These are phyloP conservation scores for Sinopyrophorus schimmeli DNA, from an alignment of 2,888 invertebrate species.

Conservation along the genomic window DNA sequence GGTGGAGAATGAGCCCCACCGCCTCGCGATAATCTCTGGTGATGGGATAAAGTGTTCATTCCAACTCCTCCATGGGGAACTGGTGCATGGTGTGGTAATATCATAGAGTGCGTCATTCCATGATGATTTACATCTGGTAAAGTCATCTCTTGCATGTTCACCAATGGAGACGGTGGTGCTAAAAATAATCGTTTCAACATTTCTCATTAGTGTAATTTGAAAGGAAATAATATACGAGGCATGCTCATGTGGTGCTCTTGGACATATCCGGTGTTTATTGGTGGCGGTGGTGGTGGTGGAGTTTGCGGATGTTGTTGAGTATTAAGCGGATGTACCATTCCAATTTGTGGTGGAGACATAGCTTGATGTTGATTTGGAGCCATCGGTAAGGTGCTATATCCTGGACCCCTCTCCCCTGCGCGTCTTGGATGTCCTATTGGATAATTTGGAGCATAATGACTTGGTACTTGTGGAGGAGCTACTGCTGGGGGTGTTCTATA, in stretches of 20 bases:
- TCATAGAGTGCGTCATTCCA: slow-evolving; percentile 47
- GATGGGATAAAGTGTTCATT: slow-evolving; percentile 59
- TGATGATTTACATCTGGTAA: slow-evolving; percentile 55
- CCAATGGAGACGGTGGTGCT: slow-evolving; percentile 85
- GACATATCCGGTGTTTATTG: slow-evolving; percentile 57
- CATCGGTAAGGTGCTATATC: slow-evolving; percentile 85
- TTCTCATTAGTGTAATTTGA: slow-evolving; percentile 11
- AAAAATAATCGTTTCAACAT: too few relatives aligned
- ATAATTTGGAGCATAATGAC: slow-evolving; percentile 95
- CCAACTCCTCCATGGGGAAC: slow-evolving; percentile 53
- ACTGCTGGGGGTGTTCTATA: slow-evolving; percentile 96
- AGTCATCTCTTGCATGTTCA: slow-evolving; percentile 58
- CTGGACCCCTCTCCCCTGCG: slow-evolving; percentile 61
- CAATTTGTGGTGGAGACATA: slow-evolving; percentile 61
- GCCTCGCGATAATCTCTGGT: slow-evolving; percentile 41
- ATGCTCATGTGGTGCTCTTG: slow-evolving; percentile 68
- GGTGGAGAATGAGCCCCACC: slow-evolving; percentile 79
- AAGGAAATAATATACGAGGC: slow-evolving; percentile 72
- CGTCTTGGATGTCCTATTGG: slow-evolving; percentile 79
- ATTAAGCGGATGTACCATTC: slow-evolving; percentile 83
- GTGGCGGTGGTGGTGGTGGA: slow-evolving; percentile 67
- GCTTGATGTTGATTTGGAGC: slow-evolving; percentile 53
- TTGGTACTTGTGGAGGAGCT: slow-evolving; percentile 95
- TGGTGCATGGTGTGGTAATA: slow-evolving; percentile 52
- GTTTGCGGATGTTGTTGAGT: slow-evolving; percentile 58